Base-by-base conservation (phyloP, 1,140 invertebrate genomes). In the Centruroides sculpturatus region DNA sequence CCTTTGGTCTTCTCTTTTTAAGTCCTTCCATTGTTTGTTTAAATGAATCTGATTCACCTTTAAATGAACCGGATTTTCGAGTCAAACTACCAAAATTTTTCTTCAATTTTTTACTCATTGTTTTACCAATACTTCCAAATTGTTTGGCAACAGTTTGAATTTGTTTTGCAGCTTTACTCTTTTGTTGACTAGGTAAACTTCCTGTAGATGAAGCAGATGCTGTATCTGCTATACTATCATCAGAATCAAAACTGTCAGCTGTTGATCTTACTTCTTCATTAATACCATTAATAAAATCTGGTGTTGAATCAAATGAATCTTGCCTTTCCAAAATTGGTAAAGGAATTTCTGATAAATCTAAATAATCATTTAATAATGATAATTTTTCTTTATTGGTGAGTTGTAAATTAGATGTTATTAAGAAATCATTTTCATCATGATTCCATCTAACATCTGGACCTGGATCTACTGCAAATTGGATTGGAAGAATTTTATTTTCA, bases 391-490 rank as follows among this genome's bases (percentile, higher is more conserved):
- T 65, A 51, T 69, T 69, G 46, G 77, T 70, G 48, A 73, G 61
- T 52, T 66, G 71, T 23, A 73, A 59, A 49, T 69, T 69, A 47
- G 70, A 57, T 50, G 72, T 67, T 41, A 71, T 56, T 13, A 61
- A 35, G 47, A 67, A 60, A 70, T 79, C 77, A 47, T 78, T 75
- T 10, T 80, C 80, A 66, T 79, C 79, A 48, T 63, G 64, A 53
- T 76, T 79, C 85, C 85, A 88, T 60, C 79, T 76, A 76, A 85
- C 85, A 59, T 85, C 79, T 53, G 82, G 79, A 34, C 87, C 87
- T 2, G 90, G 90, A 76, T 94, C 90, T 47, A 89, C 81, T 61
- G 80, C 81, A 74, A 92, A 94, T 67, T 90, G 83, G 65, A 89
- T 76, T 46, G 85, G 83, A n/a, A 90, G 73, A 52, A 88, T 74